Evolutionary conservation across 1,140 invertebrate genomes (phyloP).

Genomic region (Zaprionus tsacasi): DNA sequence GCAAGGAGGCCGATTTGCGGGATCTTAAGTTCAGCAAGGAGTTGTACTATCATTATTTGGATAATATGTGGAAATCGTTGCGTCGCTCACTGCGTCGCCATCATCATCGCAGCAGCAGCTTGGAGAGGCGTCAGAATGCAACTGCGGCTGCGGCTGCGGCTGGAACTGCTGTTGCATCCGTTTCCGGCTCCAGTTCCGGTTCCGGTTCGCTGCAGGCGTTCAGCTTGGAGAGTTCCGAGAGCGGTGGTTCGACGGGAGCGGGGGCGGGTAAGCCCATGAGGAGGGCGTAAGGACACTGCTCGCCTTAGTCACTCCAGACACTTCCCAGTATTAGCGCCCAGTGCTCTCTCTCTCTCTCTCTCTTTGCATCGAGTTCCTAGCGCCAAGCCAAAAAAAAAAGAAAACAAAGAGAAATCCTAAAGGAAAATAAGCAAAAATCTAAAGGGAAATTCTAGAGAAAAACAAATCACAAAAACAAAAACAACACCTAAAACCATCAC

Average conservation of each 20-base stretch:
- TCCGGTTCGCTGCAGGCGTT: constrained; percentile 21
- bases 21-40: constrained; percentile 71
- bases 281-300: neutral
- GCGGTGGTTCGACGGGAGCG: constrained; percentile 1
- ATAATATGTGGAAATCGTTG: constrained; percentile 55
- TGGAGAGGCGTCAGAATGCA: constrained; percentile 6
- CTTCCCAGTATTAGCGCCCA: constrained; percentile 44
- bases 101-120: neutral
- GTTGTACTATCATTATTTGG: constrained; percentile 62
- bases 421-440: neutral
- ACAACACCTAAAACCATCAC: constrained; percentile 1
- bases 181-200: constrained; percentile 9
- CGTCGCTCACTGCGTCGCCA: constrained; percentile 36
- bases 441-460: neutral
- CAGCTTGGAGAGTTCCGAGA: constrained; percentile 36
- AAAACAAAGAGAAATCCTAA: neutral
- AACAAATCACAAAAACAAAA: neutral
- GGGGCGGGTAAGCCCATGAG: neutral
- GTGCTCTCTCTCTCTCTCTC: neutral
- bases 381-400: constrained; percentile 23
- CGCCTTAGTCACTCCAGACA: neutral
- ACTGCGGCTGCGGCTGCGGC: neutral
- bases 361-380: constrained; percentile 28
- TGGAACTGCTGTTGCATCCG: neutral
- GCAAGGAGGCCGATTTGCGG: constrained; percentile 41